Evolutionary conservation across 2,797 vertebrate genomes (phyloP).

Genomic region (Pangasius sanitwongsei): DNA sequence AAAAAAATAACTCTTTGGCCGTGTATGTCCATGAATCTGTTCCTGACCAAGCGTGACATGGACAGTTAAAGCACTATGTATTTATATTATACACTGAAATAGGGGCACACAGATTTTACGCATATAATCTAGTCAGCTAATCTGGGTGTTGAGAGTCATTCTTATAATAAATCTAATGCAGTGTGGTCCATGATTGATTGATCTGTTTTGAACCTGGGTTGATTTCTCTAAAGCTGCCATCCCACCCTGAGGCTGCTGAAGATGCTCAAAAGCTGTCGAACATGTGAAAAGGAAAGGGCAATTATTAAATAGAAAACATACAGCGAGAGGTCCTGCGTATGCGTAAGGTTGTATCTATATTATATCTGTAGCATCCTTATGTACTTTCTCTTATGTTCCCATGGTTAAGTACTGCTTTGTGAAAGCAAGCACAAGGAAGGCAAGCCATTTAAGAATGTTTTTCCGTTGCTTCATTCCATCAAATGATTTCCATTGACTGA

Average conservation of each 20-base stretch:
- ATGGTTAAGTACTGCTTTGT: slow-evolving; percentile 58
- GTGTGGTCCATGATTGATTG: neutral
- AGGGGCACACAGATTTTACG: neutral
- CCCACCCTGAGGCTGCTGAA: neutral
- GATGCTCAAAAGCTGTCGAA: neutral
- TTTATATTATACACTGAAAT: neutral
- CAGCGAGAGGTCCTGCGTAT: neutral
- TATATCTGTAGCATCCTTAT: slow-evolving; percentile 30
- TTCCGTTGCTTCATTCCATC: slow-evolving; percentile 59
- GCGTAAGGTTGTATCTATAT: slow-evolving; percentile 34
- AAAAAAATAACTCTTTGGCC: neutral
- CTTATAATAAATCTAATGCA: neutral
- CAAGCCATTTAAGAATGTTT: slow-evolving; percentile 36
- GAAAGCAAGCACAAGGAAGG: slow-evolving; percentile 11
- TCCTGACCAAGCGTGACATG: neutral
- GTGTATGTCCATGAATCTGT: neutral
- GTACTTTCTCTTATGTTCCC: slow-evolving; percentile 41
- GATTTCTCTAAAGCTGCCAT: neutral
- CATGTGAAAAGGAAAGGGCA: neutral
- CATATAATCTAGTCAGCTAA: neutral
- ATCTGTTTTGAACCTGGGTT: neutral
- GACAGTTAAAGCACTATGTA: neutral
- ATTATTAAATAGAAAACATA: neutral
- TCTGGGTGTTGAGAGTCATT: neutral
- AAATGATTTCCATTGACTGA: slow-evolving; percentile 57